These are phyloP conservation scores for Aleiodes alternator DNA, from an alignment of 2,888 invertebrate genomes.

Conservation along the genomic window DNA sequence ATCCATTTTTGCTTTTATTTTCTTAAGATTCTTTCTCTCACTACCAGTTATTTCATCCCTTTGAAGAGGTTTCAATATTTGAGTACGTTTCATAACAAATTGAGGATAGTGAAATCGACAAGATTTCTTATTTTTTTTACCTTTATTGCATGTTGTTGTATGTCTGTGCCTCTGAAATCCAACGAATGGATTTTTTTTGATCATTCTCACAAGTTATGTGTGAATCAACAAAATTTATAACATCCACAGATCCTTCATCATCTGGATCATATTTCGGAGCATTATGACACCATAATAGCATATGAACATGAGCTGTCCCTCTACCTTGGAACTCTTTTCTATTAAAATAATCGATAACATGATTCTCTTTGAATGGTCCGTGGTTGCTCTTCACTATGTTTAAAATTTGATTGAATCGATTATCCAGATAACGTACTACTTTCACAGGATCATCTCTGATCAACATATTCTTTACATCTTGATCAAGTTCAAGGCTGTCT, in stretches of 20 bases:
- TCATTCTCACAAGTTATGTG: conserved; percentile 15
- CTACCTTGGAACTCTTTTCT: too few species aligned
- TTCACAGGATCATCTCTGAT: too few species aligned
- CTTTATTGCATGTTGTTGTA: conserved; percentile 12
- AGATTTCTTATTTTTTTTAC: conserved; percentile 22
- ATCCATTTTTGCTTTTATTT: not conserved
- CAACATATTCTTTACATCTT: too few species aligned
- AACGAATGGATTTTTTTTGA: conserved; percentile 16
- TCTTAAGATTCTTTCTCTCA: not conserved
- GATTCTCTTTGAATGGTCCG: too few species aligned
- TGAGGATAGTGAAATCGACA: not conserved
- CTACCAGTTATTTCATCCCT: not conserved
- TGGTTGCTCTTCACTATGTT: too few species aligned
- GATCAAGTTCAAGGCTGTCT: too few species aligned
- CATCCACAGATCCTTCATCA: not conserved
- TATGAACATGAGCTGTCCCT: not conserved
- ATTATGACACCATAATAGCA: conserved; percentile 1
- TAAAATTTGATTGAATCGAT: too few species aligned
- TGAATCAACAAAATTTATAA: conserved; percentile 7
- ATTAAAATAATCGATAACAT: too few species aligned
- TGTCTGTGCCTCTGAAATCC: conserved; percentile 16
- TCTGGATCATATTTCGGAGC: conserved; percentile 13
- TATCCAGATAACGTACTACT: too few species aligned
- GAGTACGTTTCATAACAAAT: conserved; percentile 28
- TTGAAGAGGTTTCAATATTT: conserved; percentile 5